Percentiles rank a stretch among this genome's conserved stretches.
Evolutionary conservation across 2,113 vertebrate species (phyloP).

Genomic region (Diadophis punctatus): DNA sequence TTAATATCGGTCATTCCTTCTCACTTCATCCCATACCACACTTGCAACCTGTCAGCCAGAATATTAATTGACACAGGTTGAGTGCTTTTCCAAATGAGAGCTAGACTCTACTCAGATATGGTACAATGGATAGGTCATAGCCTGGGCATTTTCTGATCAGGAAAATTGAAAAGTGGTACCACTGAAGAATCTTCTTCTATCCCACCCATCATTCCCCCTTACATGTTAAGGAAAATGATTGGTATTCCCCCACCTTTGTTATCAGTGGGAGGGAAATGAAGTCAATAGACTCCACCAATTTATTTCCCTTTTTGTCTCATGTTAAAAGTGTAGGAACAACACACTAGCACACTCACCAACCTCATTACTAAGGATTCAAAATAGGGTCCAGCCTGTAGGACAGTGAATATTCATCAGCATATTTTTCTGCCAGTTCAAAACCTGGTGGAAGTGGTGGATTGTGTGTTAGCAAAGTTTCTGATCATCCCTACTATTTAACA

Average conservation of each 20-base stretch:
- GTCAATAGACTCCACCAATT: background rate
- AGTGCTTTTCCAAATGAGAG: background rate
- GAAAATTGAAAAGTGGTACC: background rate
- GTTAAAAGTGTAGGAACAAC: background rate
- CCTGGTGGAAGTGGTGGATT: background rate
- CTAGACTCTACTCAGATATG: background rate
- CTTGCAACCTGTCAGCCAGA: background rate
- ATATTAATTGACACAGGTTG: background rate
- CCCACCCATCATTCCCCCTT: background rate
- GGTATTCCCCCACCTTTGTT: background rate
- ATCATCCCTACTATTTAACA: background rate
- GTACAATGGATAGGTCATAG: background rate
- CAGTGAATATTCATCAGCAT: background rate
- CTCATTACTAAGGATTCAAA: background rate
- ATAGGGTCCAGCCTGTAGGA: background rate
- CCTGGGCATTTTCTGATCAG: background rate
- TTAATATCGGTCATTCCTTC: background rate
- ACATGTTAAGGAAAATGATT: background rate
- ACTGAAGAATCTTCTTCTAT: background rate
- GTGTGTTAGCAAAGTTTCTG: background rate
- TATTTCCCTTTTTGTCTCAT: background rate
- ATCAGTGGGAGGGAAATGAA: background rate
- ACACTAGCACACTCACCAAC: background rate
- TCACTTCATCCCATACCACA: background rate
- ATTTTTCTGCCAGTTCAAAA: background rate